Conservation (phyloP, 2,888 invertebrate species). For the Acleris cristana region DNA sequence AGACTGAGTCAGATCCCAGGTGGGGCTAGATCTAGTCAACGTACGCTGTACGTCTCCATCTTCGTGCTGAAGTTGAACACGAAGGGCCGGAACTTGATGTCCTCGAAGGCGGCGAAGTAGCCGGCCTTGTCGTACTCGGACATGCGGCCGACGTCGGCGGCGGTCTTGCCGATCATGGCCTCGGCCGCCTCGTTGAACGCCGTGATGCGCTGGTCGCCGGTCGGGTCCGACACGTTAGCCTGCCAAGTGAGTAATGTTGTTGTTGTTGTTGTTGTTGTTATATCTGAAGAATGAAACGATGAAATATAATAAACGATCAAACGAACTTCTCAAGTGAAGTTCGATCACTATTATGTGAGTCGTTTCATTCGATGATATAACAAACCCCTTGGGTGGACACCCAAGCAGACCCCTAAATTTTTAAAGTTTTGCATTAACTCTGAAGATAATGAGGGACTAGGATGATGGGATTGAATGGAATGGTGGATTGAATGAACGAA, state of each 20-base stretch:
- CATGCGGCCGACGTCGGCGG: conserved; percentile 91
- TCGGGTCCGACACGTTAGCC: conserved; percentile 94
- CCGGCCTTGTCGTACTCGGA: conserved; percentile 86
- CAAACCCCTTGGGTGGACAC: too few species aligned
- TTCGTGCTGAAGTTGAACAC: conserved; percentile 94
- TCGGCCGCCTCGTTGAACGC: conserved; percentile 94
- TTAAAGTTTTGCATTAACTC: too few species aligned
- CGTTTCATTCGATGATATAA: too few species aligned
- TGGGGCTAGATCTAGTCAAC: conserved; percentile 51
- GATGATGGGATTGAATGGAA: too few species aligned
- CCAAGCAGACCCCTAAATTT: too few species aligned
- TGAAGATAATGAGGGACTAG: too few species aligned
- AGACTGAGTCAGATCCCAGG: not conserved
- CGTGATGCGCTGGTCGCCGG: conserved; percentile 95
- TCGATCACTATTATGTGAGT: too few species aligned
- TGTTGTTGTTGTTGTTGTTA: too few species aligned
- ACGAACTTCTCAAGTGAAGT: too few species aligned
- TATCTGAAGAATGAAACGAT: too few species aligned
- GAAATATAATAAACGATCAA: too few species aligned
- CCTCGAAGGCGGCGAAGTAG: conserved; percentile 87
- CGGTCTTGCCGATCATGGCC: conserved; percentile 86
- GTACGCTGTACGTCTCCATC: conserved; percentile 95
- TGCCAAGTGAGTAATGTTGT: conserved; percentile 65
- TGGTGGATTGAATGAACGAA: too few species aligned
- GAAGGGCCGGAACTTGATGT: conserved; percentile 90